phyloP scores from a whole-genome alignment of 1,140 invertebrate genomes.

The Ips nitidus region DNA sequence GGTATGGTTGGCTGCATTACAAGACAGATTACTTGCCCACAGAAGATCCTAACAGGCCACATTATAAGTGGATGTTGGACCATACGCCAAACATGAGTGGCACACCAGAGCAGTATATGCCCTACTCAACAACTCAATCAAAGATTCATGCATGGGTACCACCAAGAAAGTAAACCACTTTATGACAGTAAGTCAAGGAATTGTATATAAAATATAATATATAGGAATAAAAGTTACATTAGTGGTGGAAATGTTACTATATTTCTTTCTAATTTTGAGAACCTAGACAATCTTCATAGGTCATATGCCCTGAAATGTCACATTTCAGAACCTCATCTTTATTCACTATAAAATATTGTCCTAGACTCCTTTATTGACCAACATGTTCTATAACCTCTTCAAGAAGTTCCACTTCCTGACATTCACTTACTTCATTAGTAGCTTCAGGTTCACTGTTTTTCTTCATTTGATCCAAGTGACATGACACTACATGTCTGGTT shows the following conservation, averaged over 20 bases:
- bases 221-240: too few species aligned
- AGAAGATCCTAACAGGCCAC: slow-evolving; percentile 70
- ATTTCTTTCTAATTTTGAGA: too few species aligned
- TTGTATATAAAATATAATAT: neutral
- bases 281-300: too few species aligned
- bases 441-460: too few species aligned
- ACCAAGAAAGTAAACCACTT: slow-evolving; percentile 33
- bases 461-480: slow-evolving; percentile 35
- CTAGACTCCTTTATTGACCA: too few species aligned
- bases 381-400: too few species aligned
- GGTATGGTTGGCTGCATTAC: slow-evolving; percentile 87
- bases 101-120: slow-evolving; percentile 78
- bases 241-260: too few species aligned
- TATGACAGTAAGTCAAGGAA: neutral
- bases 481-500: slow-evolving; percentile 47
- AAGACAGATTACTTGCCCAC: slow-evolving; percentile 77
- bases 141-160: slow-evolving; percentile 89
- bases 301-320: too few species aligned
- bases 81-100: slow-evolving; percentile 84
- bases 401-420: too few species aligned
- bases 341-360: too few species aligned
- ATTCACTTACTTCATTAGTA: too few species aligned
- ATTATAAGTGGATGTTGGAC: slow-evolving; percentile 84
- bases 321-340: slow-evolving; percentile 5
- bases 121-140: slow-evolving; percentile 82